Conservation (phyloP, 92 coral and sea anemone species). For the Palythoa heliodiscus region DNA sequence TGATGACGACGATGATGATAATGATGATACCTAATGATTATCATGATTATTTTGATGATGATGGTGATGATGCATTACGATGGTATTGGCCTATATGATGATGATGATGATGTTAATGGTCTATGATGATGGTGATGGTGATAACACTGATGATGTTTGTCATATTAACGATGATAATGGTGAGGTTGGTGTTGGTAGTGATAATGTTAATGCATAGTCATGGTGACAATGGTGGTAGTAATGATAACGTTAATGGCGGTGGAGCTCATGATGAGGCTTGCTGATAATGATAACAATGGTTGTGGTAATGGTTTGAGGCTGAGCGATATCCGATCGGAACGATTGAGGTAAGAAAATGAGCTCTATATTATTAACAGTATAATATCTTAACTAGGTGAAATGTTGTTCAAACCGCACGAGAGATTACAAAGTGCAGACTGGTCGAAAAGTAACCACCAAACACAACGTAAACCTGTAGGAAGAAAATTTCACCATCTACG, state of each 20-base stretch:
- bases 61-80: too few species aligned
- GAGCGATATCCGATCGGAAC: too few species aligned
- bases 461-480: background rate
- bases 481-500: background rate
- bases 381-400: background rate
- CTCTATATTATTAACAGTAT: background rate
- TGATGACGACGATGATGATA: too few species aligned
- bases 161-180: background rate
- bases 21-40: too few species aligned
- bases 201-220: background rate
- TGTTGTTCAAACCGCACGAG: background rate
- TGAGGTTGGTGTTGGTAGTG: background rate
- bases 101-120: too few species aligned
- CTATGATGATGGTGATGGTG: too few species aligned
- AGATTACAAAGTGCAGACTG: background rate
- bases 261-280: background rate
- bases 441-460: background rate
- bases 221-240: background rate
- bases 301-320: background rate
- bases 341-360: background rate
- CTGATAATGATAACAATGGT: background rate
- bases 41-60: too few species aligned
- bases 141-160: too few species aligned
- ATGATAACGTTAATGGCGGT: background rate
- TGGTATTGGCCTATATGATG: too few species aligned